Percentiles rank a stretch among this genome's conserved stretches.
Conservation (phyloP, 2,888 invertebrate species). For the Thysanoteuthis rhombus region DNA sequence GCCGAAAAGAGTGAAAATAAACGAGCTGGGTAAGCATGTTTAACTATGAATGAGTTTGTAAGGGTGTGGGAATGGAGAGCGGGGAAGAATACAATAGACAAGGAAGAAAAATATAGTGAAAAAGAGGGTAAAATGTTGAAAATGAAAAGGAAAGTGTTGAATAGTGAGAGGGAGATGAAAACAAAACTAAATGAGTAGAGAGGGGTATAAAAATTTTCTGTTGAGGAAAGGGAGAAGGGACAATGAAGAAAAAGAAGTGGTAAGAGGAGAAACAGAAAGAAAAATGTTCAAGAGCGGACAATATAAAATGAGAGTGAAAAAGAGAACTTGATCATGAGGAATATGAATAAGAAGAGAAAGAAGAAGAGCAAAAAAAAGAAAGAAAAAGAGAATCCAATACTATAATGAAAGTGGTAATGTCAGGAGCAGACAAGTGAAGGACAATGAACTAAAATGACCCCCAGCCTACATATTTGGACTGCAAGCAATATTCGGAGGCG, state of each 20-base stretch:
- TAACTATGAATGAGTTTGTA: background rate
- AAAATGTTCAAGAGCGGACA: background rate
- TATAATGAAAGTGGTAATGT: background rate
- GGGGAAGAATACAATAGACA: background rate
- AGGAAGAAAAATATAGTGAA: background rate
- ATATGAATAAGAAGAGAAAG: background rate
- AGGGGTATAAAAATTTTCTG: too few species aligned
- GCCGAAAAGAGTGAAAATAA: background rate
- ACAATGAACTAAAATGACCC: slow-evolving; percentile 12
- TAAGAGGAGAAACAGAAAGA: background rate
- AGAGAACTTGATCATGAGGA: background rate
- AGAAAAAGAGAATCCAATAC: background rate
- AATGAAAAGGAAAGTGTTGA: background rate
- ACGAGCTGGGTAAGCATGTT: background rate
- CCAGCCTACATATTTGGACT: background rate
- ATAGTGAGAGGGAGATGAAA: too few species aligned
- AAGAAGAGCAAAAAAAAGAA: background rate
- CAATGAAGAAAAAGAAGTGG: background rate
- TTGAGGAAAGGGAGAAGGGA: too few species aligned
- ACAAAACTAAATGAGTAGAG: too few species aligned
- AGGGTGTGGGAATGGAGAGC: background rate
- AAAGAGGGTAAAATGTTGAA: background rate
- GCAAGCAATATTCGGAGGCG: background rate
- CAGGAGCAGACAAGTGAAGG: background rate
- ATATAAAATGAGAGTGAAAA: slow-evolving; percentile 18